Evolutionary conservation across 2,888 invertebrate genomes (phyloP).

Genomic region (Blera fallax): DNA sequence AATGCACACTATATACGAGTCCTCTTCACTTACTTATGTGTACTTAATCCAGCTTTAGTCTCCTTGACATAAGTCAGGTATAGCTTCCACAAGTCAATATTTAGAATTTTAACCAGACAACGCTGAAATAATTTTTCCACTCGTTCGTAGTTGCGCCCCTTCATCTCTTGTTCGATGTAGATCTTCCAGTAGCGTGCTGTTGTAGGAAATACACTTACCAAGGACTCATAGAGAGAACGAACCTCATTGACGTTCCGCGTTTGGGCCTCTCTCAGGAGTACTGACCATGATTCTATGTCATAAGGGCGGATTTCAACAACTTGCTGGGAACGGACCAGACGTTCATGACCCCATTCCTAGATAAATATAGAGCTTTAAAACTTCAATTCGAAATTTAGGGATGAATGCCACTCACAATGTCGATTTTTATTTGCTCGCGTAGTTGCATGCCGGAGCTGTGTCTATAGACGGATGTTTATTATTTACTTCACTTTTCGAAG

Average conservation of each 20-base stretch:
- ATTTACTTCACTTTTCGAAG: background rate
- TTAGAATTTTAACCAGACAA: constrained; percentile 98
- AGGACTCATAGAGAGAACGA: constrained; percentile 94
- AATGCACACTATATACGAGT: constrained; percentile 21
- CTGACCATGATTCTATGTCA: constrained; percentile 99
- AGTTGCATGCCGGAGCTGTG: constrained; percentile 77
- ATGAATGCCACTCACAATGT: constrained; percentile 79
- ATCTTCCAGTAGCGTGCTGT: constrained; percentile 99
- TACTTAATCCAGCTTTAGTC: constrained; percentile 95
- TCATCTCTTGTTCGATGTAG: constrained; percentile 99
- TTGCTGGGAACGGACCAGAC: constrained; percentile 90
- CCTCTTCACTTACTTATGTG: constrained; percentile 90
- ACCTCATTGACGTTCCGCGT: constrained; percentile 93
- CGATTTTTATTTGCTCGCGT: constrained; percentile 81
- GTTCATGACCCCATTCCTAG: constrained; percentile 94
- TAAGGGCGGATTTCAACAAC: constrained; percentile 94
- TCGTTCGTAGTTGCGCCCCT: constrained; percentile 97
- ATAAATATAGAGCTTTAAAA: background rate
- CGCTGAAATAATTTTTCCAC: constrained; percentile 99
- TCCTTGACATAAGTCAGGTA: constrained; percentile 99
- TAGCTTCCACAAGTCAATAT: constrained; percentile 99
- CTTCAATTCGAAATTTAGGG: background rate
- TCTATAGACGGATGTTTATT: background rate
- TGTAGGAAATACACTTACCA: constrained; percentile 97
- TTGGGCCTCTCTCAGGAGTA: constrained; percentile 96